Base-by-base conservation (phyloP, 2,113 vertebrate genomes). In the Amia ocellicauda region DNA sequence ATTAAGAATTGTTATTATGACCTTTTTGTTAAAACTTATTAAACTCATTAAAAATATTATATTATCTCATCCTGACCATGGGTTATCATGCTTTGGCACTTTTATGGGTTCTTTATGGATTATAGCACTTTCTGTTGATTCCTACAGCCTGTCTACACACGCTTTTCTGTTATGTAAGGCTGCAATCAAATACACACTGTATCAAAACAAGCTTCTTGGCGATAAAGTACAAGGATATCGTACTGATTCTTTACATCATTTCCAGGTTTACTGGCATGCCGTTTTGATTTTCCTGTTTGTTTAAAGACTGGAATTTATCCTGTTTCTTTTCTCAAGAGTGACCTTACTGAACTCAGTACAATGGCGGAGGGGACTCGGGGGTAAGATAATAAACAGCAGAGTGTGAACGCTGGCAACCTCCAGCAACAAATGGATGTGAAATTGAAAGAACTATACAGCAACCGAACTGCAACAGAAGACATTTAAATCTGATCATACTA, bases 191-290 rank as follows among this genome's bases (percentile, higher is more conserved):
- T 52, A 45, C 20, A 43, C 28, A 50, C 50, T 58, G n/a, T 41
- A 9, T 28, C 22, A 36, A 23, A 41, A 62, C 47, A 66, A 11
- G 62, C 24, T 43, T 58, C 9, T 14, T 40, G 36, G 24, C 19
- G 20, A 40, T 43, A 17, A 57, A 58, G 23, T 26, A 19, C 52
- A 23, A 45, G 59, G 54, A 52, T 65, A 28, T 29, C 53, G 50
- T 27, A 29, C 29, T 36, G 5, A 64, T 64, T 60, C 64, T 52
- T 40, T 16, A 62, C 66, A 68, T 27, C 61, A 42, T 58, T 67
- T 67, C 60, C 60, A 63, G 67, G 43, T 62, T 64, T 61, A 5
- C 11, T 36, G 31, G 31, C 26, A 67, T 65, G 55, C 68, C 66
- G 62, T 68, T n/a, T 23, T 54, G 23, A 16, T 26, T 43, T 58